Evolutionary conservation across 2,113 vertebrate species (phyloP).

Genomic region (Scolopax mira): DNA sequence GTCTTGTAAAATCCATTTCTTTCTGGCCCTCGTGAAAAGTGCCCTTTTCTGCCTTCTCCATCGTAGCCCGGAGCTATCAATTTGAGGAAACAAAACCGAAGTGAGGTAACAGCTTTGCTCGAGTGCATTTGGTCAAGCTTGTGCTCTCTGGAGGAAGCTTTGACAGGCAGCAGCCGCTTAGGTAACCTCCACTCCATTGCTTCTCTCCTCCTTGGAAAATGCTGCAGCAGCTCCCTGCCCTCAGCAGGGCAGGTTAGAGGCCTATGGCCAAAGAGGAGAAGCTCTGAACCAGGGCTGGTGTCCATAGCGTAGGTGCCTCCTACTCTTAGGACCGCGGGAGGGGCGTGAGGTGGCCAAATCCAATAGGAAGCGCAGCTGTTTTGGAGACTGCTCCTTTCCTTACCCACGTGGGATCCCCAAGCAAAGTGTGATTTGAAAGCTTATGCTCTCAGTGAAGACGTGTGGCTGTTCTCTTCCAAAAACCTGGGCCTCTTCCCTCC

Average conservation of each 20-base stretch:
- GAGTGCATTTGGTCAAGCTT: not conserved
- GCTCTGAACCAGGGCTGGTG: not conserved
- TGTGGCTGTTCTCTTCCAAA: not conserved
- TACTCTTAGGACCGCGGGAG: accelerated
- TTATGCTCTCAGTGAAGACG: not conserved
- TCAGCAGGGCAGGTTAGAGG: not conserved
- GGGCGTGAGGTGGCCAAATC: accelerated
- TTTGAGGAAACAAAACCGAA: not conserved
- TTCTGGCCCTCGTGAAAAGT: not conserved
- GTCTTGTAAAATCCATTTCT: not conserved
- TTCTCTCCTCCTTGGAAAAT: not conserved
- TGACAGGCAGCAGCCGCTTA: not conserved
- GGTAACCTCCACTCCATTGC: not conserved
- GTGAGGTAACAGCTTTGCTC: not conserved
- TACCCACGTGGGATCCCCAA: not conserved
- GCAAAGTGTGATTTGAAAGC: not conserved
- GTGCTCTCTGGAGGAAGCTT: not conserved
- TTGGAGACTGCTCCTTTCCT: not conserved
- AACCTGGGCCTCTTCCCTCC: accelerated
- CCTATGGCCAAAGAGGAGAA: not conserved
- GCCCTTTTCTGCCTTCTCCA: not conserved
- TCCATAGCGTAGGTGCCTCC: not conserved
- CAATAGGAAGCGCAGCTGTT: not conserved
- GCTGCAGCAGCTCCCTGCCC: not conserved
- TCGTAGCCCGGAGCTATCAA: not conserved